phyloP scores from a whole-genome alignment of 1,140 invertebrate genomes.

The Melipona quadrifasciata region DNA sequence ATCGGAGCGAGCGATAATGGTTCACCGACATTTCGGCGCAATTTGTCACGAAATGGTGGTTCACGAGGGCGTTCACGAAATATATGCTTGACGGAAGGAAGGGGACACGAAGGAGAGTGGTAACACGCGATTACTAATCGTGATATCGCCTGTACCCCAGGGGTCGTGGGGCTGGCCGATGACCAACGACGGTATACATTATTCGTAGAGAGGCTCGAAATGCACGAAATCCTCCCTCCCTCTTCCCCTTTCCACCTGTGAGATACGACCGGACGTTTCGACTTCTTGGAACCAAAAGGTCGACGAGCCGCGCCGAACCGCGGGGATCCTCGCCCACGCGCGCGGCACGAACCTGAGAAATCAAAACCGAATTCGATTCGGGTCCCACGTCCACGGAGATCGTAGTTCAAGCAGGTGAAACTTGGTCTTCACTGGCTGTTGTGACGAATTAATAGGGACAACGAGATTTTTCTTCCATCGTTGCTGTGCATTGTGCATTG shows the following conservation, averaged over 20 bases:
- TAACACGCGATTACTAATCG: slow-evolving; percentile 70
- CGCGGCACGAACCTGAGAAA: slow-evolving; percentile 53
- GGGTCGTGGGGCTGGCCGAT: slow-evolving; percentile 63
- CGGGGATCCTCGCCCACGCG: slow-evolving; percentile 69
- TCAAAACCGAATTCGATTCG: slow-evolving; percentile 63
- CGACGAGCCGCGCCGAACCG: slow-evolving; percentile 61
- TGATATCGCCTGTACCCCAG: slow-evolving; percentile 68
- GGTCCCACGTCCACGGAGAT: slow-evolving; percentile 12
- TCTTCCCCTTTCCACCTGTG: slow-evolving; percentile 52
- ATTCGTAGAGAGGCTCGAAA: slow-evolving; percentile 65
- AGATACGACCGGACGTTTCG: slow-evolving; percentile 69
- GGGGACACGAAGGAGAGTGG: slow-evolving; percentile 41
- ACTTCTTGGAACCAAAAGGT: slow-evolving; percentile 66
- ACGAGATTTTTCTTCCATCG: not conserved
- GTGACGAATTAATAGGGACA: slow-evolving; percentile 51
- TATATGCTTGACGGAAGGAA: slow-evolving; percentile 21
- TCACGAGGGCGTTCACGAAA: slow-evolving; percentile 28
- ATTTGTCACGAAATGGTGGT: slow-evolving; percentile 41
- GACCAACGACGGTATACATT: slow-evolving; percentile 66
- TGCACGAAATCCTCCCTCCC: slow-evolving; percentile 55
- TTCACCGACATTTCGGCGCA: slow-evolving; percentile 36
- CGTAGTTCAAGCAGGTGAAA: slow-evolving; percentile 59
- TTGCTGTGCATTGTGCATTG: not conserved
- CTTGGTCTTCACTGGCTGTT: slow-evolving; percentile 34
- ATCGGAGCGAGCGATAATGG: slow-evolving; percentile 20